These are phyloP conservation scores for Drosophila ogumai DNA, from an alignment of 1,140 invertebrate species.

Conservation along the genomic window DNA sequence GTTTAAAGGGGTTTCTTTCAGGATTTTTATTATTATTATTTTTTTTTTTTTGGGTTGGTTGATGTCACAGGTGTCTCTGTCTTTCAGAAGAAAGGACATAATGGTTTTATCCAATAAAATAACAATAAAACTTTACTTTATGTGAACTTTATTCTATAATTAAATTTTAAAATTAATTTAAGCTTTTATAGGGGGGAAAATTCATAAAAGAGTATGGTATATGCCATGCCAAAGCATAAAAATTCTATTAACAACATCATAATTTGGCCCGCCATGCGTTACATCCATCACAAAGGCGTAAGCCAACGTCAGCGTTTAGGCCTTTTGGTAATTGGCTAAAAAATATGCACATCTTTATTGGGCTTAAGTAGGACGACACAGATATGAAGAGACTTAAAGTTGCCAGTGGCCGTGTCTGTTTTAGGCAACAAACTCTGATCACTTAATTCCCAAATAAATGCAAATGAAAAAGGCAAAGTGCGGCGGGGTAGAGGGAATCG, in stretches of 20 bases:
- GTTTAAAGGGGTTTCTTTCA: background rate
- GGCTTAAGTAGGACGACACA: conserved; percentile 33
- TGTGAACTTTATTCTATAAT: too few species aligned
- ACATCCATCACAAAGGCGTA: conserved; percentile 28
- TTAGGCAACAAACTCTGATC: conserved; percentile 44
- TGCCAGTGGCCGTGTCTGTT: conserved; percentile 22
- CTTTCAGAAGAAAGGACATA: too few species aligned
- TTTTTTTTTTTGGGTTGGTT: background rate
- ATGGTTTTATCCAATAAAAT: too few species aligned
- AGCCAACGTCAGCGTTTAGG: background rate
- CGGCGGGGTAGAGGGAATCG: conserved; percentile 6
- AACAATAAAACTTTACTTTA: too few species aligned
- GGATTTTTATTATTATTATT: too few species aligned
- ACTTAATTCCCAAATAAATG: conserved; percentile 40
- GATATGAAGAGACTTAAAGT: conserved; percentile 7
- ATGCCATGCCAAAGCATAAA: background rate
- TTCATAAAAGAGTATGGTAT: background rate
- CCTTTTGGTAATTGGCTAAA: conserved; percentile 43
- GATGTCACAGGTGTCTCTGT: conserved; percentile 21
- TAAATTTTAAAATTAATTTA: too few species aligned
- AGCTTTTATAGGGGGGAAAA: too few species aligned
- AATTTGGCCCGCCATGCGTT: conserved; percentile 29
- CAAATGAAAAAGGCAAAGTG: background rate
- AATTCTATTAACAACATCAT: conserved; percentile 40
- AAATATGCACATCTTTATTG: conserved; percentile 56